A percentile compares a stretch with the other conserved stretches of the same genome.
Conservation (phyloP, 2,888 invertebrate species). For the Aricia artaxerxes region DNA sequence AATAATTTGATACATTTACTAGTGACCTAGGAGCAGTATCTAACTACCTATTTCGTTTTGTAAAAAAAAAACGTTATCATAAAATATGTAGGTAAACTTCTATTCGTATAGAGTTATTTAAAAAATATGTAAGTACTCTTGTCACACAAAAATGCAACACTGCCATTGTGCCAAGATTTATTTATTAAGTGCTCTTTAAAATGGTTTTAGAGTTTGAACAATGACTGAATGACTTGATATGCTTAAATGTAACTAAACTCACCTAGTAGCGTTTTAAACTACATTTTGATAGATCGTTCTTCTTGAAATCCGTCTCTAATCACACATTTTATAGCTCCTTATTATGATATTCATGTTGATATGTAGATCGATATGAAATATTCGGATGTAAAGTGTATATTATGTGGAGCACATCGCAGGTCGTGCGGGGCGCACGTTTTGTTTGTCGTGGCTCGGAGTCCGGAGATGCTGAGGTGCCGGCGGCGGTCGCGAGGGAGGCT, state of each 20-base stretch:
- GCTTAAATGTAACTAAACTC: background rate
- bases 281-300: background rate
- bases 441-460: background rate
- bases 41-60: background rate
- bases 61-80: background rate
- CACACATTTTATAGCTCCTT: background rate
- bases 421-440: conserved; percentile 1
- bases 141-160: background rate
- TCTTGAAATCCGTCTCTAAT: background rate
- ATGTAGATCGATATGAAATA: conserved; percentile 1
- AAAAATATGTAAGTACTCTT: too few species aligned
- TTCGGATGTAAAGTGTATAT: background rate
- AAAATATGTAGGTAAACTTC: too few species aligned
- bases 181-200: background rate
- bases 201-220: background rate
- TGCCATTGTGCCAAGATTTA: background rate
- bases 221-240: background rate
- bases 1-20: background rate
- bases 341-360: background rate
- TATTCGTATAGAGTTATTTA: too few species aligned
- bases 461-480: conserved; percentile 37
- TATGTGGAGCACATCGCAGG: background rate
- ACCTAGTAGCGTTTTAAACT: background rate
- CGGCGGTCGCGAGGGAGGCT: conserved; percentile 55
- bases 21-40: too few species aligned